Conservation (phyloP, 1,140 invertebrate genomes). For the Hormaphis cornu region DNA sequence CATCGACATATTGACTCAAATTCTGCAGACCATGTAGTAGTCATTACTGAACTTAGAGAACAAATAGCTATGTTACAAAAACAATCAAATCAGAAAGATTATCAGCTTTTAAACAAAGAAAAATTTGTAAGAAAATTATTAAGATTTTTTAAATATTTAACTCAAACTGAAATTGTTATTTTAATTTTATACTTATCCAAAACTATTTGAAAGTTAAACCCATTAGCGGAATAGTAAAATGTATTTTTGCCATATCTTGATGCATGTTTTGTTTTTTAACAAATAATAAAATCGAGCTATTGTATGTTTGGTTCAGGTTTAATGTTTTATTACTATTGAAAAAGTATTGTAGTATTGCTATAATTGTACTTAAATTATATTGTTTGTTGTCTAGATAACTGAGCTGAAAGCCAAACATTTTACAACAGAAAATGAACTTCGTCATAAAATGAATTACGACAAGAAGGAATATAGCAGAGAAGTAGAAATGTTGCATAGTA, state of each 20-base stretch:
- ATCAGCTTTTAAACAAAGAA: constrained; percentile 77
- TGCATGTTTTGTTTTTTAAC: too few species aligned
- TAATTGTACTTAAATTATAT: too few species aligned
- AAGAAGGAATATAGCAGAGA: constrained; percentile 74
- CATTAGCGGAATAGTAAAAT: too few species aligned
- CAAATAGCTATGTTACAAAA: constrained; percentile 88
- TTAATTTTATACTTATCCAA: not conserved
- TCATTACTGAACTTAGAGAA: constrained; percentile 87
- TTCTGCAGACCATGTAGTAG: constrained; percentile 85
- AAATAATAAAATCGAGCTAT: too few species aligned
- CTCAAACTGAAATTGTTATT: not conserved
- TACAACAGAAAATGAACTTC: constrained; percentile 72
- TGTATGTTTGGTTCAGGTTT: too few species aligned
- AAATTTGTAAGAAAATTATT: constrained; percentile 60
- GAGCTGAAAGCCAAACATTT: constrained; percentile 87
- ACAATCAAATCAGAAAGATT: constrained; percentile 74
- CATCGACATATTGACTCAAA: constrained; percentile 59
- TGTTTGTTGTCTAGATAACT: constrained; percentile 59
- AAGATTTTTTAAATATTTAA: not conserved
- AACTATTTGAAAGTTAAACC: not conserved
- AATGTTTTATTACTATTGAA: too few species aligned
- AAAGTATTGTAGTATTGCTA: too few species aligned
- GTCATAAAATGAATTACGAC: constrained; percentile 70
- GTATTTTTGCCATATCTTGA: too few species aligned
- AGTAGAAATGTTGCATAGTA: constrained; percentile 64